phyloP scores from a whole-genome alignment of 2,888 invertebrate species.

The Caenorhabditis zanzibari region DNA sequence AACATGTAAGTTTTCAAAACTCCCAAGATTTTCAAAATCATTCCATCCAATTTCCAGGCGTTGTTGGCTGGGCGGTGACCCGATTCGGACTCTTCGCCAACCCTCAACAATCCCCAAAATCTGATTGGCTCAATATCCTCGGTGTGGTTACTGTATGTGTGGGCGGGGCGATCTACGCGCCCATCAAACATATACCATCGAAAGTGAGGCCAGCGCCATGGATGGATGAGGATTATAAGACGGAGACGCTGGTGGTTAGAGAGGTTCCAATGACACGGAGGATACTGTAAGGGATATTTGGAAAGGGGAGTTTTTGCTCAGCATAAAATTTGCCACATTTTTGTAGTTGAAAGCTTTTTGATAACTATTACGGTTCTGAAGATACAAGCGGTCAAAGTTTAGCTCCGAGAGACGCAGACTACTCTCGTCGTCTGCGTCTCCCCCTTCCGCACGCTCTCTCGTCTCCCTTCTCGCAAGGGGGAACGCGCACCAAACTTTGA shows the following conservation, averaged over 20 bases:
- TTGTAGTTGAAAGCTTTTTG: neutral
- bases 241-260: constrained; percentile 27
- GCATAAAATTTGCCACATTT: neutral
- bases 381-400: too few relatives aligned
- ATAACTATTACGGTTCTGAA: too few relatives aligned
- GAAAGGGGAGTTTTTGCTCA: too few relatives aligned
- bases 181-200: constrained; percentile 70
- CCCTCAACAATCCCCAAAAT: constrained; percentile 62
- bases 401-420: too few relatives aligned
- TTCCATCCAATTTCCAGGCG: constrained; percentile 34
- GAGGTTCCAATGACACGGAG: constrained; percentile 45
- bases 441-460: too few relatives aligned
- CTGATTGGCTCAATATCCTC: constrained; percentile 70
- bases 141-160: constrained; percentile 73
- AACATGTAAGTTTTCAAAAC: constrained; percentile 48
- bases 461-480: too few relatives aligned
- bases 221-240: constrained; percentile 57
- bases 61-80: constrained; percentile 71
- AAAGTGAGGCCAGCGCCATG: constrained; percentile 71
- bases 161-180: constrained; percentile 71
- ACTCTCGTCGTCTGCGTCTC: too few relatives aligned
- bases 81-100: constrained; percentile 75
- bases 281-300: constrained; percentile 25
- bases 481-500: too few relatives aligned
- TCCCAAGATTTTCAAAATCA: neutral